Percentiles rank a stretch among this genome's conserved stretches.
Conservation (phyloP, 2,113 vertebrate genomes). For the Leptodactylus fuscus region DNA sequence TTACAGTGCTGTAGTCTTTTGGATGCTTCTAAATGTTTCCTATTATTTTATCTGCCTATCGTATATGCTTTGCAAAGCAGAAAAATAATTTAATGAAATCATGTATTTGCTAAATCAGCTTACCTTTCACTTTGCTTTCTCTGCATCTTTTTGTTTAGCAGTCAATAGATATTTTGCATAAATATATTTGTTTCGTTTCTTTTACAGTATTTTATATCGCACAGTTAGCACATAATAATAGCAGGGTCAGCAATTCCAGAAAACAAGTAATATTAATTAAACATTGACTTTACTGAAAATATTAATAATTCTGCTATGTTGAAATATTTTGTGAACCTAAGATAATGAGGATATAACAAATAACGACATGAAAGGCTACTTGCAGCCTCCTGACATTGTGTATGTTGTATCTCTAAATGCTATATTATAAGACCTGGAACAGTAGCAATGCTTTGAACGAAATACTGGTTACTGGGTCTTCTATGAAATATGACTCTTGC, state of each 20-base stretch:
- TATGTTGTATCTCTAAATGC: no score
- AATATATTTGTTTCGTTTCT: conserved; percentile 7
- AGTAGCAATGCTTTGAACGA: no score
- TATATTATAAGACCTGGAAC: no score
- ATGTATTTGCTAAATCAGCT: conserved; percentile 27
- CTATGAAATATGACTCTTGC: no score
- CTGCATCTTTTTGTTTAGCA: conserved; percentile 21
- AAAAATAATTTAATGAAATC: background rate
- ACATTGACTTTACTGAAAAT: background rate
- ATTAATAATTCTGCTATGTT: background rate
- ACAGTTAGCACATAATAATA: background rate
- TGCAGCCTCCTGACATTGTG: conserved; percentile 33
- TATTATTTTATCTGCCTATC: background rate
- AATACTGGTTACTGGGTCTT: no score
- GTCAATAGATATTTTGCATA: conserved; percentile 45
- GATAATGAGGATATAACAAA: conserved; percentile 47
- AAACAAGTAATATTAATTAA: background rate
- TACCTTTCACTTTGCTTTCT: conserved; percentile 7
- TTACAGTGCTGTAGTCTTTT: background rate
- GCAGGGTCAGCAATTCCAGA: background rate
- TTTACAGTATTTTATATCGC: conserved; percentile 31
- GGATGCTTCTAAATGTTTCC: no score
- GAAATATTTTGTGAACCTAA: background rate
- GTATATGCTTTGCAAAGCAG: background rate
- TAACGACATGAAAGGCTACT: conserved; percentile 30